Base-by-base conservation (phyloP, 2,113 vertebrate genomes). In the Lethenteron reissneri region DNA sequence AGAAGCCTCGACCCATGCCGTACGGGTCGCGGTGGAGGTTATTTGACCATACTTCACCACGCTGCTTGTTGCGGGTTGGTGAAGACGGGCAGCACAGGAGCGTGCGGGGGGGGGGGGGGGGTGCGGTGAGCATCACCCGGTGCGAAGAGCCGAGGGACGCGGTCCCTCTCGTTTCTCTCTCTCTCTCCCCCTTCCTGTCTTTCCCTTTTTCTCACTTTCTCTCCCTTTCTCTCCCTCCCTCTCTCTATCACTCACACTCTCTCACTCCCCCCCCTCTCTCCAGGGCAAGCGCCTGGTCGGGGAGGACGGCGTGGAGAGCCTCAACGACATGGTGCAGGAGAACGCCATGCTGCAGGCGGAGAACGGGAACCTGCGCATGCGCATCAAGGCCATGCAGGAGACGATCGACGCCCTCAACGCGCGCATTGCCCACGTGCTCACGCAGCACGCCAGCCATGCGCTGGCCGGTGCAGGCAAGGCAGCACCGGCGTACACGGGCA, bases 341-440 rank as follows among this genome's bases (percentile, higher is more conserved):
- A 99, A 97, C 76, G 83, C 87, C 0, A 95, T 99, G 94, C 82
- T 99, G 57, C 92, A 99, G 78, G 92, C 88, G 0, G 94, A 99
- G 77, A 99, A 95, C 77, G 89, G 87, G 75, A 89, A 99, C 78
- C 81, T 99, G 75, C 86, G 94, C 2, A 83, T 95, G 71, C 83
- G 92, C 69, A 87, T 97, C 76, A 99, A 97, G 83, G 94, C 94
- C 70, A 96, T 99, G 94, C 92, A 99, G 77, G 90, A 97, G 80
- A 99, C 94, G 0, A 81, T 96, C 0, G 90, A 96, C 71, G 83
- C 84, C 0, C 77, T 95, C 76, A 84, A 86, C 78, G 82, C 79
- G 71, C 78, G 92, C 74, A 83, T 92, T 77, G 95, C 91, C 0
- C 90, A 96, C 72, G 79, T 95, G 3, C 79, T 94, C 73, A 90